Base-by-base conservation (phyloP, 2,888 invertebrate genomes). In the Trichogramma dendrolimi region DNA sequence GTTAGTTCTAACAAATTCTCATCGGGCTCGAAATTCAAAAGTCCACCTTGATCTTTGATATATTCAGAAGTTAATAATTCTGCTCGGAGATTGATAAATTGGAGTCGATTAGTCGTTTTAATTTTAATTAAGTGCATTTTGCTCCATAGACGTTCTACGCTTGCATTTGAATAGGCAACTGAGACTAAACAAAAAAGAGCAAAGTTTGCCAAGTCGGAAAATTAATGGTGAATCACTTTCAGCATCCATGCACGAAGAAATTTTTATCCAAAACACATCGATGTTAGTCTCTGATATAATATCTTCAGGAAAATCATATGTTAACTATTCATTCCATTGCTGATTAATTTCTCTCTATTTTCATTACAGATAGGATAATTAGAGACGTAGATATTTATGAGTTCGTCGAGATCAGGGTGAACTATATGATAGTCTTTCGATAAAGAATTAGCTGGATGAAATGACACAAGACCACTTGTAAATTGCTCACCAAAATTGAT, bases 141-240 rank as follows among this genome's bases (percentile, higher is more conserved):
- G 11, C 53, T 53, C 41, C 41, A 53, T 42, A 53, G 39, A 42
- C 53, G 41, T 42, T 53, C 53, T 43, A 43, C 4, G 4, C 42
- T 6, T 42, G 53, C 42, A 53, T 53, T 53, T 4, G 53, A 53
- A 53, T 53, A 11, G 14, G 53, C 5, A 43, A 53, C 14, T 14
- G 14, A 14, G 11, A 27, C 53, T 41, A 14, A 53, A 8, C 8
- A 43, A n/a, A 5, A 5, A 43, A 53, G 10, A 41, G 53, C 53
- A 43, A 53, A 43, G 4, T 14, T 42, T 8, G 44, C 10, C 5
- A 43, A 6, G 44, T 53, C 44, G 14, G 11, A 3, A 53, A 53
- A 53, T 5, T 5, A 53, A 51, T 4, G 40, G 2, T 8, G 38
- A 39, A 40, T 39, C 40, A 8, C 51, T 39, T 8, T 39, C 38